A percentile compares a stretch with the other conserved stretches of the same genome.
Evolutionary conservation across 2,113 vertebrate species (phyloP).

Genomic region (Pelobates fuscus): DNA sequence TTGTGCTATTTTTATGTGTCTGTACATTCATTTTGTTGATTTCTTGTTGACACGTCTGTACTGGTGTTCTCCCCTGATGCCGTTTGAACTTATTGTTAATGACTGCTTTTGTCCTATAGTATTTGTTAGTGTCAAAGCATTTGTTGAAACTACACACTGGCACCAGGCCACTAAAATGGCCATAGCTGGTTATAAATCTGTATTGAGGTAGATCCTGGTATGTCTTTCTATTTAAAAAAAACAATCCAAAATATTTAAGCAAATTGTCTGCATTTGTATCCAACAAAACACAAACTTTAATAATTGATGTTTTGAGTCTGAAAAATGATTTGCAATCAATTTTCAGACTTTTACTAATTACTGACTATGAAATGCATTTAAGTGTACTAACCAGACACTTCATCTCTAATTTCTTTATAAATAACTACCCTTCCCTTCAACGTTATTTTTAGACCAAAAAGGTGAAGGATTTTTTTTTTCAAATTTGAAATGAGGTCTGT

Average conservation of each 20-base stretch:
- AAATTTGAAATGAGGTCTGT: too few relatives aligned
- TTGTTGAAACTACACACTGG: conserved; percentile 8
- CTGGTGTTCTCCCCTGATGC: neutral
- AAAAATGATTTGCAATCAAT: too few relatives aligned
- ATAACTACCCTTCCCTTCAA: conserved; percentile 63
- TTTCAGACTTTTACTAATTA: too few relatives aligned
- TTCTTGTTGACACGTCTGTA: conserved; percentile 15
- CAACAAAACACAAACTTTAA: too few relatives aligned
- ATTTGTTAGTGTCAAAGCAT: conserved; percentile 15
- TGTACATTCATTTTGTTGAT: conserved; percentile 1
- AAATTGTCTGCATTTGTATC: conserved; percentile 61
- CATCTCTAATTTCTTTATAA: conserved; percentile 67
- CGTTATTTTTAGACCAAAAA: conserved; percentile 71
- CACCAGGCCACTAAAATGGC: neutral
- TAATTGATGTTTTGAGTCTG: too few relatives aligned
- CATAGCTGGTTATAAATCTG: neutral
- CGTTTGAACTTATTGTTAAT: conserved; percentile 32
- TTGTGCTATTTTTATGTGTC: neutral
- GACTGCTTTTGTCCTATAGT: conserved; percentile 10
- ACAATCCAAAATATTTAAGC: conserved; percentile 62
- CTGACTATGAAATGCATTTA: conserved; percentile 67
- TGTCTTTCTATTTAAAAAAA: conserved; percentile 53
- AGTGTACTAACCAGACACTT: conserved; percentile 62
- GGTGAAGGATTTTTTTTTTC: too few relatives aligned
- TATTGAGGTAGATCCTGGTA: too few relatives aligned